Percentiles rank a stretch among this genome's conserved stretches.
These are phyloP conservation scores for Meandrina meandrites DNA, from an alignment of 92 coral and sea anemone genomes.

Conservation along the genomic window DNA sequence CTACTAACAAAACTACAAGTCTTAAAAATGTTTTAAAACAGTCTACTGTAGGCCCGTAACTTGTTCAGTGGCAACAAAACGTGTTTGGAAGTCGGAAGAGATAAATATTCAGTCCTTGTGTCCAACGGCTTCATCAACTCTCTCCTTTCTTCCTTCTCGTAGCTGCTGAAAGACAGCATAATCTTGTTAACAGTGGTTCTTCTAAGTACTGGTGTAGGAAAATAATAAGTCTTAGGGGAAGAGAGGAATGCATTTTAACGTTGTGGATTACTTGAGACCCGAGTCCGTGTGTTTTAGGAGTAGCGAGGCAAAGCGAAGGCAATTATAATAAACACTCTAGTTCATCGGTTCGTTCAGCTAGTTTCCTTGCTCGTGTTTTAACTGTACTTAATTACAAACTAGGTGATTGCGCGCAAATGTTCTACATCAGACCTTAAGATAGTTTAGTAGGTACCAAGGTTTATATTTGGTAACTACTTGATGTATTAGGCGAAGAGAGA, in stretches of 20 bases:
- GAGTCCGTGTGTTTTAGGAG: not conserved
- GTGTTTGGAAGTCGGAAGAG: not conserved
- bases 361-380: not conserved
- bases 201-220: not conserved
- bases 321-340: not conserved
- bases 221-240: not conserved
- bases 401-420: too few relatives aligned
- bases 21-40: not conserved
- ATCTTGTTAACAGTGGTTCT: not conserved
- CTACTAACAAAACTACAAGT: not conserved
- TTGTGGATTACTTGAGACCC: not conserved
- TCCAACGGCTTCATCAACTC: conserved; percentile 2
- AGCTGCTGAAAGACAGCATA: not conserved
- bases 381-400: not conserved
- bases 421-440: not conserved
- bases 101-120: not conserved
- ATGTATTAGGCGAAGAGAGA: too few relatives aligned
- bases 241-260: not conserved
- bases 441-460: not conserved
- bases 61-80: not conserved
- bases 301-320: not conserved
- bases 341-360: not conserved
- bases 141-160: not conserved
- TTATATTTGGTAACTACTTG: not conserved
- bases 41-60: not conserved